phyloP scores from a whole-genome alignment of 2,888 invertebrate species.

The Sarcophaga variegata region DNA sequence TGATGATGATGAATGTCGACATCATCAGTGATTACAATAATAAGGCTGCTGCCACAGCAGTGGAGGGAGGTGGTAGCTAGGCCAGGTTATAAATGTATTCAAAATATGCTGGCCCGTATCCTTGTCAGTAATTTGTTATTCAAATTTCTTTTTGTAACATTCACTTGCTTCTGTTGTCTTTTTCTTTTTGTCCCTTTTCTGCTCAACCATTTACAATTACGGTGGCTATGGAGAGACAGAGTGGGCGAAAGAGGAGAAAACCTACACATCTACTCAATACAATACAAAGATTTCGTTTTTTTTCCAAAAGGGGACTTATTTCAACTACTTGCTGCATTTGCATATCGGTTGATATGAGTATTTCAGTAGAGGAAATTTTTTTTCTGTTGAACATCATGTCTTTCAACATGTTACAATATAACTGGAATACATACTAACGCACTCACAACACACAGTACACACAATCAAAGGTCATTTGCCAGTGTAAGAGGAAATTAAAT shows the following conservation, averaged over 20 bases:
- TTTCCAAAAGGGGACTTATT: background rate
- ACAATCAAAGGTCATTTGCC: conserved; percentile 50
- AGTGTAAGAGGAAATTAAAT: conserved; percentile 44
- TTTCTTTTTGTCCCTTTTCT: conserved; percentile 6
- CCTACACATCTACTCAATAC: conserved; percentile 27
- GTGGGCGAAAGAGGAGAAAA: background rate
- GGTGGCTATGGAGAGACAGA: background rate
- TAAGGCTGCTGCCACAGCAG: background rate
- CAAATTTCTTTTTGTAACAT: conserved; percentile 54
- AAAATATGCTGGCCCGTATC: conserved; percentile 15
- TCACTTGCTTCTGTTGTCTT: background rate
- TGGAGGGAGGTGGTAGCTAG: background rate
- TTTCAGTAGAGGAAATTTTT: background rate
- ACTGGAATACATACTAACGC: background rate
- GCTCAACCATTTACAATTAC: background rate
- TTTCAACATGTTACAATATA: conserved; percentile 48
- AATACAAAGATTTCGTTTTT: background rate
- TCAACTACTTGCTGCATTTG: conserved; percentile 43
- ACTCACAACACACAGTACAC: conserved; percentile 8
- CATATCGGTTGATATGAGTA: conserved; percentile 42
- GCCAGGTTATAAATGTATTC: background rate
- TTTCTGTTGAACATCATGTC: conserved; percentile 14
- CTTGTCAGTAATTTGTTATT: conserved; percentile 59
- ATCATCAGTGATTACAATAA: too few species aligned
- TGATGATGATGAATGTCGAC: too few species aligned